Conservation (phyloP, 2,888 invertebrate genomes). For the Drosophila cognata region DNA sequence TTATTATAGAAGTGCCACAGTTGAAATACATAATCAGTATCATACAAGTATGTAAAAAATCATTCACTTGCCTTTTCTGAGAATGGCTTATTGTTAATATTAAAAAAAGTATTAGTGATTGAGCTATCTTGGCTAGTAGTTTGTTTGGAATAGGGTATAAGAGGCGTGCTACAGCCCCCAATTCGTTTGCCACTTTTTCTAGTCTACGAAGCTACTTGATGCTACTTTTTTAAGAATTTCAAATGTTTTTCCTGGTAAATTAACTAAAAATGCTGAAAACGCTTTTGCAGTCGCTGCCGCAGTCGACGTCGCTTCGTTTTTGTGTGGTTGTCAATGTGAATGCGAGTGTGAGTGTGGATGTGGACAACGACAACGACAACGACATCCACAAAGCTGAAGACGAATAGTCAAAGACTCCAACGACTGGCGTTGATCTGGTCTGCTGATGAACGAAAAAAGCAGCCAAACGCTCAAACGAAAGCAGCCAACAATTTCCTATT, state of each 20-base stretch:
- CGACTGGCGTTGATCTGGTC: slow-evolving; percentile 61
- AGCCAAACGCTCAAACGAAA: slow-evolving; percentile 76
- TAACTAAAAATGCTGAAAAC: slow-evolving; percentile 84
- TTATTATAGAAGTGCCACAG: background rate
- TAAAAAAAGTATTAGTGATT: background rate
- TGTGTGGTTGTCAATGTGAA: slow-evolving; percentile 60
- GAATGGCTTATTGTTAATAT: background rate
- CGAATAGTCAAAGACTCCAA: slow-evolving; percentile 36
- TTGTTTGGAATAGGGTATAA: slow-evolving; percentile 44
- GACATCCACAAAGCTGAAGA: slow-evolving; percentile 32
- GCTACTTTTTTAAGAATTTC: slow-evolving; percentile 82
- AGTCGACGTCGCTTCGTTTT: slow-evolving; percentile 53
- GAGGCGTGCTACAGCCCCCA: slow-evolving; percentile 48
- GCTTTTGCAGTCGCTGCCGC: slow-evolving; percentile 61
- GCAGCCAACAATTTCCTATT: slow-evolving; percentile 82
- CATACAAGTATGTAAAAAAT: background rate
- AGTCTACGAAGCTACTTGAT: slow-evolving; percentile 60
- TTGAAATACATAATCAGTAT: background rate
- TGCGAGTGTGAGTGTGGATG: slow-evolving; percentile 30
- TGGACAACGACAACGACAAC: slow-evolving; percentile 18
- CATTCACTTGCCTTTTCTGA: background rate
- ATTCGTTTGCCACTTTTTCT: slow-evolving; percentile 58
- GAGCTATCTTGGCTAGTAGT: background rate
- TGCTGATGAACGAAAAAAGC: slow-evolving; percentile 60
- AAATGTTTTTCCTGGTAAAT: slow-evolving; percentile 84